Conservation (phyloP, 2,888 invertebrate genomes). For the Cactoblastis cactorum region DNA sequence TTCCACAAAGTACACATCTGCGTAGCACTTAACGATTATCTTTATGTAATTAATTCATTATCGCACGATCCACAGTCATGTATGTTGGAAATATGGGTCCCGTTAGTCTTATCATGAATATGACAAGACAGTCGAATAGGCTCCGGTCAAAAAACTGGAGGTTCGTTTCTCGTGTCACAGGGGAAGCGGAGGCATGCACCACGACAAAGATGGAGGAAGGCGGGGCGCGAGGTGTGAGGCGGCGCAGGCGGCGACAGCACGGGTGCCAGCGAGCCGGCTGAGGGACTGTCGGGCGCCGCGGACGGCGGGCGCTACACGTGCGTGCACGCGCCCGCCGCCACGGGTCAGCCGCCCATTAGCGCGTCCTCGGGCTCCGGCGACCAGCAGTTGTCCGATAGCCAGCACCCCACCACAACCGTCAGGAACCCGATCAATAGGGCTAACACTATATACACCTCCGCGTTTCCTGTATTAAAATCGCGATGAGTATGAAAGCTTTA, state of each 20-base stretch:
- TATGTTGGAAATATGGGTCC: constrained; percentile 56
- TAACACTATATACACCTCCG: constrained; percentile 86
- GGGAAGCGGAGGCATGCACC: constrained; percentile 56
- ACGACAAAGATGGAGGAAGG: constrained; percentile 59
- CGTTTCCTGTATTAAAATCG: constrained; percentile 81
- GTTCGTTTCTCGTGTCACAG: constrained; percentile 46
- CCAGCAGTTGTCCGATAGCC: constrained; percentile 89
- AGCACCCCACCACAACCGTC: constrained; percentile 87
- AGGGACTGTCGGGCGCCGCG: constrained; percentile 58
- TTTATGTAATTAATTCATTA: constrained; percentile 28
- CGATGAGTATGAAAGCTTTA: too few species aligned
- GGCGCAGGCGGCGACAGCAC: constrained; percentile 57
- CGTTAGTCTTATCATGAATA: constrained; percentile 65
- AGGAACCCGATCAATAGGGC: constrained; percentile 85
- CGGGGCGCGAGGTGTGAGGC: constrained; percentile 42
- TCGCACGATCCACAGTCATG: constrained; percentile 62
- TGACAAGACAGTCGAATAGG: constrained; percentile 51
- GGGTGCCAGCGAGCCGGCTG: constrained; percentile 59
- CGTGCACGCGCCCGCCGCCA: constrained; percentile 81
- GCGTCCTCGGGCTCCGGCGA: constrained; percentile 85
- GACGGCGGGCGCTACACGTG: constrained; percentile 77
- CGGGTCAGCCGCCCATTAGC: constrained; percentile 84
- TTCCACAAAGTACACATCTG: constrained; percentile 26
- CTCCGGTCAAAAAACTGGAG: constrained; percentile 58
- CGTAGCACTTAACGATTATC: background rate